Evolutionary conservation across 2,797 vertebrate species (phyloP).

Genomic region (Acrossocheilus wenchowensis): DNA sequence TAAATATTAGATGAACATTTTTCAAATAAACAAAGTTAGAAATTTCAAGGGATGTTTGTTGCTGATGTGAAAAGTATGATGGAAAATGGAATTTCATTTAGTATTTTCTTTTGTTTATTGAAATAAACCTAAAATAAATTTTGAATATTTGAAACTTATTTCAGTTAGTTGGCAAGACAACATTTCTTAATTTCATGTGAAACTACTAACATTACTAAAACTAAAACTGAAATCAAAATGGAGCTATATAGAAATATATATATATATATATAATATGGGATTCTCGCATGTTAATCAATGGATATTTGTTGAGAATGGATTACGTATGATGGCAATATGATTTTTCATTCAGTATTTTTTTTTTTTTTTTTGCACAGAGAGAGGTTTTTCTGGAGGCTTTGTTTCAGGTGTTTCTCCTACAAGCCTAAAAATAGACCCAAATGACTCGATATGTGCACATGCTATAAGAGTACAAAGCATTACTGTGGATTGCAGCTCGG

Average conservation of each 20-base stretch:
- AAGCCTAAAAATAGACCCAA: neutral
- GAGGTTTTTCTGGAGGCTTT: neutral
- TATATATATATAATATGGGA: neutral
- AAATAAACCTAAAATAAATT: neutral
- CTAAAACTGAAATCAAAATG: too few relatives aligned
- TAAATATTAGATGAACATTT: too few relatives aligned
- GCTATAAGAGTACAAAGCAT: neutral
- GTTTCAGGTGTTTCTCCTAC: slow-evolving; percentile 19
- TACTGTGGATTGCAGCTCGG: neutral
- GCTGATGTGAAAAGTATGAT: too few relatives aligned
- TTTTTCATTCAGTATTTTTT: neutral
- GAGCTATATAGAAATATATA: too few relatives aligned
- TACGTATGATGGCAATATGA: neutral
- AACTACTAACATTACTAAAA: neutral
- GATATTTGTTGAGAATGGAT: neutral
- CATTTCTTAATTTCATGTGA: neutral
- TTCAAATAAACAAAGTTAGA: too few relatives aligned
- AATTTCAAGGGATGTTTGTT: too few relatives aligned
- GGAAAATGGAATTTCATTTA: too few relatives aligned
- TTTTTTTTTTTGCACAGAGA: neutral
- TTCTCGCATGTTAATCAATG: neutral
- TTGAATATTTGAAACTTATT: neutral
- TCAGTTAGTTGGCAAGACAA: neutral
- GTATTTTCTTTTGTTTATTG: neutral
- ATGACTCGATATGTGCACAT: slow-evolving; percentile 1